Evolutionary conservation across 2,888 invertebrate species (phyloP).

Genomic region (Amphipyra tragopoginis): DNA sequence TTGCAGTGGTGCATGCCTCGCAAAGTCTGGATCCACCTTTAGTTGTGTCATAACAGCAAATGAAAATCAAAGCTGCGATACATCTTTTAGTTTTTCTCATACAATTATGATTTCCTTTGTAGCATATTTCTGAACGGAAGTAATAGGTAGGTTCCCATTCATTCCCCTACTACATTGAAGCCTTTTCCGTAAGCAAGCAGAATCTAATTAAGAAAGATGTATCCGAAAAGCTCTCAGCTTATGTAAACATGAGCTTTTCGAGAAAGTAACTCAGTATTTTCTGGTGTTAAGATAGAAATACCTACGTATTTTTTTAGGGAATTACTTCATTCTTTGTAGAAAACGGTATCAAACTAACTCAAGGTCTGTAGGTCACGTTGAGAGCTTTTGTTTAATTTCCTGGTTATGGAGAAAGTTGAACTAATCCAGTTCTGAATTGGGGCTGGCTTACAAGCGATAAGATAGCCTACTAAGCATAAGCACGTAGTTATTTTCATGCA

Average conservation of each 20-base stretch:
- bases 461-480: too few species aligned
- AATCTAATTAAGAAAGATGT: conserved; percentile 51
- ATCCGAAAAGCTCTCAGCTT: conserved; percentile 53
- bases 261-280: conserved; percentile 46
- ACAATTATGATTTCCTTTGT: conserved; percentile 18
- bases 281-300: conserved; percentile 36
- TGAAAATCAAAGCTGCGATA: too few species aligned
- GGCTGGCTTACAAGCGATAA: too few species aligned
- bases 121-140: background rate
- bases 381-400: too few species aligned
- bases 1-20: too few species aligned
- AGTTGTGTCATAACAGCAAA: too few species aligned
- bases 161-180: conserved; percentile 23
- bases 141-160: conserved; percentile 25
- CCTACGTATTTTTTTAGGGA: conserved; percentile 42
- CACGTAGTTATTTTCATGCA: too few species aligned
- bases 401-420: too few species aligned
- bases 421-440: too few species aligned
- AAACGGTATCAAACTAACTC: conserved; percentile 1
- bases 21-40: too few species aligned
- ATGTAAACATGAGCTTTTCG: conserved; percentile 48
- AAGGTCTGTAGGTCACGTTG: too few species aligned
- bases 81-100: conserved; percentile 7
- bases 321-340: conserved; percentile 36
- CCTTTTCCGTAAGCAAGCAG: conserved; percentile 19